Evolutionary conservation across 35 echinoderm and acorn worm species (phyloP), one percentile per base, ranked within the genome.

Genomic region (Amphiura filiformis): DNA sequence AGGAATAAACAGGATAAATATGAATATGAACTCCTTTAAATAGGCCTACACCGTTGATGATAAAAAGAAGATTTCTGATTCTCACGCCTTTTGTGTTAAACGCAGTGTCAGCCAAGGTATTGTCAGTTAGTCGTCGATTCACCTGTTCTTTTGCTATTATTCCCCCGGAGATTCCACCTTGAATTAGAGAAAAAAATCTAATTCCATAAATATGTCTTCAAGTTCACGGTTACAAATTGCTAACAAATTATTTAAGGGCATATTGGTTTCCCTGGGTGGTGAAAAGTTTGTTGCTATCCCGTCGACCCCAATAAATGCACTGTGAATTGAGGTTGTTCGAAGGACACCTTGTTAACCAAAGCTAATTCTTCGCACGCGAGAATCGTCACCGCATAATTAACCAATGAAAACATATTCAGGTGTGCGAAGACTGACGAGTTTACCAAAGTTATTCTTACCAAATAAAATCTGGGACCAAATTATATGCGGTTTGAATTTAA

Each of bases 131-230:
- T 9, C 41, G 4, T 47, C 5, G 17, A 9, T 17, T 47, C 61
- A 70, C 61, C 61, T 70, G 61, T 70, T 70, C 61, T n/a, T 9
- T 4, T 17, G 41, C 4, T 47, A 4, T 5, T n/a, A 30, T 70
- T 70, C 28, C 61, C 61, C 26, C 17, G 41, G 41, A n/a, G 41
- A 47, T 47, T 47, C 41, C 41, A 9, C 41, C 4, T 11, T 23
- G 28, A 70, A 70, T 70, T 23, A 70, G n/a, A n/a, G n/a, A n/a
- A n/a, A n/a, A n/a, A 26, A 70, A 70, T 3, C 26, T 23, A 15
- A 70, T 70, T 26, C 28, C 61, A 70, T 70, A 70, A 70, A 70
- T 70, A 70, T 70, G 61, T 70, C 61, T 70, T 70, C 61, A 70
- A 70, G 61, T 70, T 70, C 61, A 70, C 26, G 61, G 61, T n/a